Percentiles rank a stretch among this genome's conserved stretches.
These are phyloP conservation scores for Drosophila demipolita DNA, from an alignment of 2,888 invertebrate species.

Conservation along the genomic window DNA sequence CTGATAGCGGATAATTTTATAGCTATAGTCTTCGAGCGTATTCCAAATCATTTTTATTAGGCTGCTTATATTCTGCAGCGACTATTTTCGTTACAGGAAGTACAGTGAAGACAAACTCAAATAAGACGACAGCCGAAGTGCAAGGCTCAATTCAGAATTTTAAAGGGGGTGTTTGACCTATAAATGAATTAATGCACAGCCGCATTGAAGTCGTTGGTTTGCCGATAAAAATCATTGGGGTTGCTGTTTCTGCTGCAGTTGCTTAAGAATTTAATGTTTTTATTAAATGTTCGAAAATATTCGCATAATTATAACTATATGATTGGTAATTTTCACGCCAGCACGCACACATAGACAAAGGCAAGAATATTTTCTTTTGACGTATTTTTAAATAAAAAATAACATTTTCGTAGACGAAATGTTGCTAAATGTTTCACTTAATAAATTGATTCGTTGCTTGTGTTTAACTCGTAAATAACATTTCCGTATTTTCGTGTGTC, in stretches of 20 bases:
- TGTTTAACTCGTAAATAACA: constrained; percentile 24
- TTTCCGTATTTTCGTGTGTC: constrained; percentile 75
- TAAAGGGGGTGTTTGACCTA: constrained; percentile 79
- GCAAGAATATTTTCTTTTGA: not conserved
- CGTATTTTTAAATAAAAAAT: not conserved
- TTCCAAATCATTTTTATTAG: not conserved
- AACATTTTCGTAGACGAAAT: constrained; percentile 6
- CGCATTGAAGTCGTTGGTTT: constrained; percentile 32
- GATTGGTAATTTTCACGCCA: constrained; percentile 15
- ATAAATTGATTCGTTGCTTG: constrained; percentile 39
- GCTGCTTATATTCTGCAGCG: constrained; percentile 5
- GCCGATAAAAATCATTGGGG: constrained; percentile 37
- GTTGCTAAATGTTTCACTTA: constrained; percentile 41
- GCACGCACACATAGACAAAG: constrained; percentile 3
- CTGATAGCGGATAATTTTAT: not conserved
- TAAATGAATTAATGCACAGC: constrained; percentile 68
- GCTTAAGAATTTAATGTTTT: constrained; percentile 10
- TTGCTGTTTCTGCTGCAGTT: constrained; percentile 19
- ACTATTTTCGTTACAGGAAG: constrained; percentile 55
- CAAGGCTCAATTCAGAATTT: constrained; percentile 43
- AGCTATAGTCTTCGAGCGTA: not conserved
- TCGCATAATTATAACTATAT: constrained; percentile 36
- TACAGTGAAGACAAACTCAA: constrained; percentile 25
- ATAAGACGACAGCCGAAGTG: not conserved
- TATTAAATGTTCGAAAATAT: constrained; percentile 27